phyloP scores from a whole-genome alignment of 2,113 vertebrate genomes.

The Tonatia bakeri region DNA sequence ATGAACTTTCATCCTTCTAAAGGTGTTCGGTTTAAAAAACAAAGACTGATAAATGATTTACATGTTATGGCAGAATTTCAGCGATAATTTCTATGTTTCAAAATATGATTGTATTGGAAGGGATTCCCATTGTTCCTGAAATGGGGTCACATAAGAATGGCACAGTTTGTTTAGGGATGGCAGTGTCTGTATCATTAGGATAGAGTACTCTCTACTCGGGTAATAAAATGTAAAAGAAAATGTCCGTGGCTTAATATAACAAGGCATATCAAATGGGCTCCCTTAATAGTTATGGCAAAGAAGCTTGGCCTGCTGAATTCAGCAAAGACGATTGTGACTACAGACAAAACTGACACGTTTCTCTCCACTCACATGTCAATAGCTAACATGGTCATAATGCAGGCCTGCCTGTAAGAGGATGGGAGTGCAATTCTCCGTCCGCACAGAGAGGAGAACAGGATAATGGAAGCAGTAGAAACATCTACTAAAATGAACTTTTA shows the following conservation, averaged over 20 bases:
- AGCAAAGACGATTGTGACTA: background rate
- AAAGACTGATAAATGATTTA: background rate
- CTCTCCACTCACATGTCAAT: background rate
- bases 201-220: background rate
- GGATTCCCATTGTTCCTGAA: background rate
- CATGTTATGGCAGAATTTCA: background rate
- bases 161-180: background rate
- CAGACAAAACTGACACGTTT: background rate
- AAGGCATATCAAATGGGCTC: background rate
- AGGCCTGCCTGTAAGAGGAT: background rate
- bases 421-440: background rate
- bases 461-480: background rate
- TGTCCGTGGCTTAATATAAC: background rate
- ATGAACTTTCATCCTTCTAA: background rate
- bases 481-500: background rate
- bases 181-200: background rate
- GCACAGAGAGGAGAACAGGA: background rate
- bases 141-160: background rate
- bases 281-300: background rate
- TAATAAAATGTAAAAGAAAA: background rate
- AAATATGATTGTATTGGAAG: background rate
- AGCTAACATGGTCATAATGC: background rate
- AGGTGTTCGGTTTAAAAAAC: background rate
- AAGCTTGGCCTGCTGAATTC: background rate
- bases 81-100: background rate